phyloP scores from a whole-genome alignment of 2,888 invertebrate genomes.

The Eupithecia abbreviata region DNA sequence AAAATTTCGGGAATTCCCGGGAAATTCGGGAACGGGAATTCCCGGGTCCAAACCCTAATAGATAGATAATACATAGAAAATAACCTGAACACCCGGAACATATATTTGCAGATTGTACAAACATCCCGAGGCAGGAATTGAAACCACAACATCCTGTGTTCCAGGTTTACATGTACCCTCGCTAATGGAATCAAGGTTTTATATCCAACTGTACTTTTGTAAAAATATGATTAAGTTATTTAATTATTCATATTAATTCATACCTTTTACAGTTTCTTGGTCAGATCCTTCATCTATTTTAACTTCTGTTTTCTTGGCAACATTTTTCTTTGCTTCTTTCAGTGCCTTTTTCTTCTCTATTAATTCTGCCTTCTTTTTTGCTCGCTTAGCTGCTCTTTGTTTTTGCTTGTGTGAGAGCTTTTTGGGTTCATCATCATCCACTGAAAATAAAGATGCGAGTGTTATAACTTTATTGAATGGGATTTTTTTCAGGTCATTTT shows the following conservation, averaged over 20 bases:
- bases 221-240: neutral
- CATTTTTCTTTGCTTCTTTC: conserved; percentile 75
- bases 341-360: conserved; percentile 72
- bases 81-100: no score
- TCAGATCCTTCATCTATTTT: conserved; percentile 56
- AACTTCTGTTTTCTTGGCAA: conserved; percentile 61
- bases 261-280: conserved; percentile 66
- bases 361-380: conserved; percentile 79
- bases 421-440: conserved; percentile 80
- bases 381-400: conserved; percentile 86
- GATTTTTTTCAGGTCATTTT: neutral
- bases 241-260: conserved; percentile 2
- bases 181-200: neutral
- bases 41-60: no score
- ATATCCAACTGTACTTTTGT: neutral
- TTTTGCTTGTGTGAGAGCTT: conserved; percentile 88
- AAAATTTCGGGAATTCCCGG: no score
- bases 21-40: no score
- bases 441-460: conserved; percentile 51
- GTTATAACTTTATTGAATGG: neutral
- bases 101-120: no score
- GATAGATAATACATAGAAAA: no score
- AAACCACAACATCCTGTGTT: no score
- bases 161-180: no score
- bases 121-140: no score